Evolutionary conservation across 2,113 vertebrate genomes (phyloP).

Genomic region (Sylvietta virens): DNA sequence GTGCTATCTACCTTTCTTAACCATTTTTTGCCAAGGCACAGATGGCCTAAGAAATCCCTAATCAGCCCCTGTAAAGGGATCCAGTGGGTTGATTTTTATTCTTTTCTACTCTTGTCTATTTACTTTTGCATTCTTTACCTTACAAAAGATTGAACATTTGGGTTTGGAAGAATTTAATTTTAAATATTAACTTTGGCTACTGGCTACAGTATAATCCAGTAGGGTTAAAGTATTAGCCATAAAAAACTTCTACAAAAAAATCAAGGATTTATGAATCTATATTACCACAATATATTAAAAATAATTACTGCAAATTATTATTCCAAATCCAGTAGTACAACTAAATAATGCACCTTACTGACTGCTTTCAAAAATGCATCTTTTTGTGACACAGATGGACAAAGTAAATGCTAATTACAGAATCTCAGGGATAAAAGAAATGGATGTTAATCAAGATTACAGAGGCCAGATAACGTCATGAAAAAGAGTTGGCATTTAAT

Average conservation of each 20-base stretch:
- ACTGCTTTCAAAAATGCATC: background rate
- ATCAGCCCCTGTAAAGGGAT: background rate
- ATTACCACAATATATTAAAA: background rate
- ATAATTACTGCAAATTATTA: background rate
- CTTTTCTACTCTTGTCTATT: background rate
- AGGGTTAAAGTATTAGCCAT: background rate
- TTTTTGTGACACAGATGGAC: background rate
- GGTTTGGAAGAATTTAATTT: background rate
- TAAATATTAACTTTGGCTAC: background rate
- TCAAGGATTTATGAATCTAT: background rate
- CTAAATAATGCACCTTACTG: background rate
- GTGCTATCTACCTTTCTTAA: background rate
- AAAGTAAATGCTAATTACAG: constrained; percentile 14
- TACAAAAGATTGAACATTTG: background rate
- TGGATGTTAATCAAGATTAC: background rate
- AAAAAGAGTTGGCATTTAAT: background rate
- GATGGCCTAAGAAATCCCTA: background rate
- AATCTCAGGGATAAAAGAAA: background rate
- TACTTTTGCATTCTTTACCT: background rate
- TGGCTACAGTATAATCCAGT: background rate
- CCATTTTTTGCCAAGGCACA: background rate
- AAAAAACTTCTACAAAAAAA: background rate
- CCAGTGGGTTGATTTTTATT: background rate
- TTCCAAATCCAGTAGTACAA: background rate
- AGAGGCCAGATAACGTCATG: background rate